A percentile compares a stretch with the other conserved stretches of the same genome.
Conservation (phyloP, 2,113 vertebrate species). For the Columba livia region DNA sequence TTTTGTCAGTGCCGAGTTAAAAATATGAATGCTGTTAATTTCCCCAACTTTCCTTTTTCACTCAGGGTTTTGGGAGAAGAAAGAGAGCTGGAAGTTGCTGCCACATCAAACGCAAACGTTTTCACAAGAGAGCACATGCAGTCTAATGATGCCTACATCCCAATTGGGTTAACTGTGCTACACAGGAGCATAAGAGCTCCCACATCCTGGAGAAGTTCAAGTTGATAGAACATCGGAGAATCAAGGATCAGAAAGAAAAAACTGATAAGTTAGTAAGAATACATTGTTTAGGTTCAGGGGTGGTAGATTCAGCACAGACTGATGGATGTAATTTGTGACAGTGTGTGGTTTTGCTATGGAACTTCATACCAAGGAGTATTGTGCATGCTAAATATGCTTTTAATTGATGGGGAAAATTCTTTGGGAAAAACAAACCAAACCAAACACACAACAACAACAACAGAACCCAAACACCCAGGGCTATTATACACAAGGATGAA, state of each 20-base stretch:
- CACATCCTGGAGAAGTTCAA: background rate
- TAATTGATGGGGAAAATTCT: background rate
- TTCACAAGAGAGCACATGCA: background rate
- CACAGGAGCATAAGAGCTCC: background rate
- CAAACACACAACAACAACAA: no score
- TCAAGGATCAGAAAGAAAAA: background rate
- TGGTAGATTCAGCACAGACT: background rate
- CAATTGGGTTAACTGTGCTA: background rate
- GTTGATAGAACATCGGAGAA: background rate
- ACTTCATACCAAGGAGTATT: background rate
- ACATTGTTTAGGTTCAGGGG: background rate
- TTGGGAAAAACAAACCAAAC: background rate
- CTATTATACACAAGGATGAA: background rate
- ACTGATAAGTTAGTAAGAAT: background rate
- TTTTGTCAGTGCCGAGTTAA: background rate
- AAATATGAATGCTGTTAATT: background rate
- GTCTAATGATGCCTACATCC: background rate
- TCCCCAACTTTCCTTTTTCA: background rate
- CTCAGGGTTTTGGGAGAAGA: background rate
- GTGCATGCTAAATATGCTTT: background rate
- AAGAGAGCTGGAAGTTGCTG: background rate
- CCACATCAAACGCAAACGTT: background rate
- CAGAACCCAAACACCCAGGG: no score
- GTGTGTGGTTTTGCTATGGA: background rate
- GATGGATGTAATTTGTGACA: background rate